Percentiles rank a stretch among this genome's conserved stretches.
phyloP scores from a whole-genome alignment of 1,140 invertebrate species.

The Grapholita molesta region DNA sequence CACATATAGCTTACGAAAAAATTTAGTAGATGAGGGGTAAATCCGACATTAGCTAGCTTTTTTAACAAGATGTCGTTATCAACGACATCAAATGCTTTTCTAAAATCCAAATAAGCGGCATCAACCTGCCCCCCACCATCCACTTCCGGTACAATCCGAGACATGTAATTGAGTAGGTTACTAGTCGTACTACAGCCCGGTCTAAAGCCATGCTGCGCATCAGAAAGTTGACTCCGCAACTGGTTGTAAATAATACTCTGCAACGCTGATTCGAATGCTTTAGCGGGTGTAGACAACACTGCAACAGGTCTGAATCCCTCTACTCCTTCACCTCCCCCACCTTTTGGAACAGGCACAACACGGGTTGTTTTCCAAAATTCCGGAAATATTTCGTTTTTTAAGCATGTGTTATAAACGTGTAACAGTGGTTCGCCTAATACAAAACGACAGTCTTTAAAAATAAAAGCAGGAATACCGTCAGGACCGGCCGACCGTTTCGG shows the following conservation, averaged over 20 bases:
- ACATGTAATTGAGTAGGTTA: neutral
- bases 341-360: neutral
- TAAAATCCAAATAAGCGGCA: neutral
- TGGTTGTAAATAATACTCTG: neutral
- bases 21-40: neutral
- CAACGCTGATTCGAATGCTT: neutral
- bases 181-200: neutral
- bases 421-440: neutral
- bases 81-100: neutral
- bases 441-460: neutral
- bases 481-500: neutral
- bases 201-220: neutral
- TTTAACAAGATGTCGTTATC: neutral
- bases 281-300: neutral
- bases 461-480: neutral
- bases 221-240: neutral
- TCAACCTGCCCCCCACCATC: neutral
- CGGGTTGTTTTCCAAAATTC: neutral
- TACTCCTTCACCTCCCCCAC: neutral
- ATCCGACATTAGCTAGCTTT: neutral
- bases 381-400: neutral
- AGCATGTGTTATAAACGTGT: neutral
- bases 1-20: too few relatives aligned
- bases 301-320: neutral
- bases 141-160: neutral